Base-by-base conservation (phyloP, 2,888 invertebrate species). In the Zaprionus bogoriensis region DNA sequence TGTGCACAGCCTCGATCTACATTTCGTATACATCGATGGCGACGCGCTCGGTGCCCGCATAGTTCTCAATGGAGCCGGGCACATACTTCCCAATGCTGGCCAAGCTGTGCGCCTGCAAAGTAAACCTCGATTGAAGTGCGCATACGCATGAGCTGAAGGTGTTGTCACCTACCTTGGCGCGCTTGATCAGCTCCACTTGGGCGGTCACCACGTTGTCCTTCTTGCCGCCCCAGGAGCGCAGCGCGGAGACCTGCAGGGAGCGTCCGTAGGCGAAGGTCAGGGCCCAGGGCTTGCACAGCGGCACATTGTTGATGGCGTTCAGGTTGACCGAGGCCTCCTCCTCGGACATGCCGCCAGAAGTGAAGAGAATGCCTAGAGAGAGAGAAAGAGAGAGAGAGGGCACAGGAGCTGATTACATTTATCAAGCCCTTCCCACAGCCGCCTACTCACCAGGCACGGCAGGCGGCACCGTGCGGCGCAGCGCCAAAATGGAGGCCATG, bases 331-430 rank as follows among this genome's bases (percentile, higher is more conserved):
- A 96, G 6, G 99, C 99, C 86, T 99, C 99, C 89, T 98, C 98
- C 90, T 99, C 99, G 51, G 98, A 97, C 92, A 99, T 99, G 64
- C 99, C 99, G 75, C 99, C 99, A 73, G 98, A 99, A 85, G 99
- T 94, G 95, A 99, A 99, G 67, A 97, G 96, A 70, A 99, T 92
- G 83, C 99, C 98, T 95, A 22, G 0, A n/a, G 10, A 22, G 10
- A 9, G n/a, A n/a, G n/a, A 7, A 52, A 5, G 32, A n/a, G 7
- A 14, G 12, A 2, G 12, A 20, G n/a, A n/a, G n/a, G n/a, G n/a
- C n/a, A n/a, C n/a, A n/a, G n/a, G n/a, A n/a, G n/a, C n/a, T n/a
- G n/a, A n/a, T n/a, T n/a, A n/a, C n/a, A n/a, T n/a, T n/a, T n/a
- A n/a, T n/a, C n/a, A n/a, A n/a, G n/a, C n/a, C n/a, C n/a, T 10